A percentile compares a stretch with the other conserved stretches of the same genome.
phyloP scores from a whole-genome alignment of 2,888 invertebrate species.

The Catotricha subobsoleta region DNA sequence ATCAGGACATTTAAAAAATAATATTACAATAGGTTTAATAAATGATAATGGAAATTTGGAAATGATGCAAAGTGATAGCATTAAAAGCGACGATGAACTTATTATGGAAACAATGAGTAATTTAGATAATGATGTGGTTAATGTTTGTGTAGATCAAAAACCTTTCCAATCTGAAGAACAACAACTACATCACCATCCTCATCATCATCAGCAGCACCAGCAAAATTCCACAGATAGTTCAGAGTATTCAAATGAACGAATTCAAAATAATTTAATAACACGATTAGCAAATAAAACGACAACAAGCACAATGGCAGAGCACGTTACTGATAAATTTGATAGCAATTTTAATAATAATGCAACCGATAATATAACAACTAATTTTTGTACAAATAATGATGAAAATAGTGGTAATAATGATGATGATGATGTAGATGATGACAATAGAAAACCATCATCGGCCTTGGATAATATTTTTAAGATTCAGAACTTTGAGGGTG shows the following conservation, averaged over 20 bases:
- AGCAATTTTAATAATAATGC: background rate
- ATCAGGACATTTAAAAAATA: too few species aligned
- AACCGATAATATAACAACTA: conserved; percentile 6
- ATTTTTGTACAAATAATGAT: too few species aligned
- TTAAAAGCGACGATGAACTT: background rate
- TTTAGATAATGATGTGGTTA: background rate
- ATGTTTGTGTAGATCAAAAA: too few species aligned
- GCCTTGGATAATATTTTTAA: conserved; percentile 9
- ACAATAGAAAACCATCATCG: too few species aligned
- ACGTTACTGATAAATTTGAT: background rate
- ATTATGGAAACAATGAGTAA: background rate
- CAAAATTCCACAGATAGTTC: background rate
- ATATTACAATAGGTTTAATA: too few species aligned
- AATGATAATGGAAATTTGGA: background rate
- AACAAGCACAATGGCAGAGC: background rate
- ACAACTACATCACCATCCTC: too few species aligned
- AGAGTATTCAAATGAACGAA: background rate
- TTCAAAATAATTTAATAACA: too few species aligned
- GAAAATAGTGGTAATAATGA: too few species aligned
- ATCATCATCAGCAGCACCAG: too few species aligned
- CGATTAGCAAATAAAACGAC: too few species aligned
- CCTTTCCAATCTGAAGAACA: too few species aligned
- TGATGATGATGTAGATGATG: too few species aligned
- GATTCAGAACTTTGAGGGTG: conserved; percentile 11
- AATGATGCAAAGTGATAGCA: background rate